A percentile compares a stretch with the other conserved stretches of the same genome.
Conservation (phyloP, 2,797 vertebrate species). For the Limnodromus scolopaceus region DNA sequence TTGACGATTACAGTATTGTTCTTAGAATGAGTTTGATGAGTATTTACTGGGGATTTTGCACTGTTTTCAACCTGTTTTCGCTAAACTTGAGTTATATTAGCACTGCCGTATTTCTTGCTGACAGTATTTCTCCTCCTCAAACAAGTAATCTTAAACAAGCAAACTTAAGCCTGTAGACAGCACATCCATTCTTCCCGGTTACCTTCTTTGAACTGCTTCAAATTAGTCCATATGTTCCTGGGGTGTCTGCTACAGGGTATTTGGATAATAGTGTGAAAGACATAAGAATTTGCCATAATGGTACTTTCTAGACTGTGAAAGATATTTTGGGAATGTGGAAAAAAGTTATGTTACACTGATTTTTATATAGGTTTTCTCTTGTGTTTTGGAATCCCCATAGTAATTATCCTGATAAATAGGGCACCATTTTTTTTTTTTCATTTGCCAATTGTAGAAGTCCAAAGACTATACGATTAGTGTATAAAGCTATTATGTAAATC, state of each 20-base stretch:
- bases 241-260: not conserved
- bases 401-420: constrained; percentile 61
- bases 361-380: constrained; percentile 5
- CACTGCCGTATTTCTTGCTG: not conserved
- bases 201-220: not conserved
- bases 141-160: not conserved
- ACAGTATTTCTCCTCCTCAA: not conserved
- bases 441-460: constrained; percentile 26
- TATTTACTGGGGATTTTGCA: not conserved
- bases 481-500: constrained; percentile 66
- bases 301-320: not conserved
- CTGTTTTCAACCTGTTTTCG: not conserved
- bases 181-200: not conserved
- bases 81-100: not conserved
- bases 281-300: not conserved
- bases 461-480: constrained; percentile 16
- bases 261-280: not conserved
- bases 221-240: not conserved
- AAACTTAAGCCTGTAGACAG: not conserved
- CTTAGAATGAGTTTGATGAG: not conserved
- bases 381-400: not conserved
- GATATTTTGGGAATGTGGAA: not conserved
- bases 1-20: not conserved
- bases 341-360: not conserved
- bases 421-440: not conserved